phyloP scores from a whole-genome alignment of 2,113 vertebrate genomes.

The mouse (Mus musculus) region DNA sequence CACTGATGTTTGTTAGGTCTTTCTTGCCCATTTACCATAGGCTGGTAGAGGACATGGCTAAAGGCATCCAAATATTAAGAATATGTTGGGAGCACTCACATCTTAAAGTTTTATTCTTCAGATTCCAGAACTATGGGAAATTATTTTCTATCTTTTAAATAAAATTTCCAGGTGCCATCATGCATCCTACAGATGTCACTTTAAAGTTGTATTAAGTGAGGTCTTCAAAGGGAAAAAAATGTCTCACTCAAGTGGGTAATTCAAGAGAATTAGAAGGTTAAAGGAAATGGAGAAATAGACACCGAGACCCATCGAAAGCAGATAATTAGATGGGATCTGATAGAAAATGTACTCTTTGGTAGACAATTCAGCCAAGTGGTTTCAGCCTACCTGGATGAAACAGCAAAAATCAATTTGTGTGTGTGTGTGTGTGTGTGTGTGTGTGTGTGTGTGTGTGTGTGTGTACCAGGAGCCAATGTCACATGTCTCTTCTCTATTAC shows the following conservation, averaged over 20 bases:
- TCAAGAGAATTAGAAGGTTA: neutral
- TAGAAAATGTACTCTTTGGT: neutral
- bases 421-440: neutral
- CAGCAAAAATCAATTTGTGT: too few species aligned
- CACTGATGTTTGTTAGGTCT: neutral
- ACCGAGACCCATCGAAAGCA: neutral
- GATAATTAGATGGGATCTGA: neutral
- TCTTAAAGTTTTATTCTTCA: neutral
- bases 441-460: neutral
- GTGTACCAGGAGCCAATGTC: too few species aligned
- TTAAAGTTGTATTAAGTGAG: neutral
- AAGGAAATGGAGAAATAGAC: neutral
- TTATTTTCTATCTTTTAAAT: neutral
- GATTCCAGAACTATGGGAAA: neutral
- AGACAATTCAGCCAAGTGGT: neutral
- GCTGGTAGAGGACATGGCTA: neutral
- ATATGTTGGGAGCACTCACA: neutral
- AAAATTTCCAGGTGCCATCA: neutral
- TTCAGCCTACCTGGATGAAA: neutral
- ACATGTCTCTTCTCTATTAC: too few species aligned
- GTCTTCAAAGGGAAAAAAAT: neutral
- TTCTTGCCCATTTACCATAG: neutral
- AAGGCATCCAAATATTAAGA: neutral
- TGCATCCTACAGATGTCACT: neutral
- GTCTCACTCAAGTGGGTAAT: neutral